Evolutionary conservation across 2,797 vertebrate species (phyloP).

Genomic region (Cyprinella venusta): DNA sequence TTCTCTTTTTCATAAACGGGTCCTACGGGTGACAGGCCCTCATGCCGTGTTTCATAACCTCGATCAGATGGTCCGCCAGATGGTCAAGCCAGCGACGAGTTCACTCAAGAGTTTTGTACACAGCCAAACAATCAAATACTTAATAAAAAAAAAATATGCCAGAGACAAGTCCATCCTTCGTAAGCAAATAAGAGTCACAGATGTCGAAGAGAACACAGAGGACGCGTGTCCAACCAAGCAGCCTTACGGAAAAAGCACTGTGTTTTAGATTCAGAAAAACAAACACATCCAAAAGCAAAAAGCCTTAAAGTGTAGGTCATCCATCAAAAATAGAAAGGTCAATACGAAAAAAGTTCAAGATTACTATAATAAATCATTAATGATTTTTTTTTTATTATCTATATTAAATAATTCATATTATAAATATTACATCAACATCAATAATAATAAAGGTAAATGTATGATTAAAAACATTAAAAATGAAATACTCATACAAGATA

Average conservation of each 20-base stretch:
- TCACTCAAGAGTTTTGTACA: conserved; percentile 46
- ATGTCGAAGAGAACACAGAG: conserved; percentile 1
- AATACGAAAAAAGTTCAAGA: not conserved
- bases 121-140: conserved; percentile 40
- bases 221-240: not conserved
- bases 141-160: not conserved
- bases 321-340: not conserved
- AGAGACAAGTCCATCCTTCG: conserved; percentile 48
- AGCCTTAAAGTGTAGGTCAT: not conserved
- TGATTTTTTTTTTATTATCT: not conserved
- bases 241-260: not conserved
- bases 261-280: not conserved
- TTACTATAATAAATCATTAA: not conserved
- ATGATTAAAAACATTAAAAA: not conserved
- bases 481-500: not conserved
- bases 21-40: conserved; percentile 43
- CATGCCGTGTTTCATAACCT: conserved; percentile 49
- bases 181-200: conserved; percentile 17
- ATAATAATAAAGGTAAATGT: not conserved
- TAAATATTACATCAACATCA: not conserved
- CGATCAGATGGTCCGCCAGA: conserved; percentile 50
- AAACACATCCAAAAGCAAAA: not conserved
- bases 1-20: conserved; percentile 39
- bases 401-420: not conserved
- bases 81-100: conserved; percentile 42